These are phyloP conservation scores for Sinocyclocheilus maitianheensis DNA, from an alignment of 2,113 vertebrate species.

Conservation along the genomic window DNA sequence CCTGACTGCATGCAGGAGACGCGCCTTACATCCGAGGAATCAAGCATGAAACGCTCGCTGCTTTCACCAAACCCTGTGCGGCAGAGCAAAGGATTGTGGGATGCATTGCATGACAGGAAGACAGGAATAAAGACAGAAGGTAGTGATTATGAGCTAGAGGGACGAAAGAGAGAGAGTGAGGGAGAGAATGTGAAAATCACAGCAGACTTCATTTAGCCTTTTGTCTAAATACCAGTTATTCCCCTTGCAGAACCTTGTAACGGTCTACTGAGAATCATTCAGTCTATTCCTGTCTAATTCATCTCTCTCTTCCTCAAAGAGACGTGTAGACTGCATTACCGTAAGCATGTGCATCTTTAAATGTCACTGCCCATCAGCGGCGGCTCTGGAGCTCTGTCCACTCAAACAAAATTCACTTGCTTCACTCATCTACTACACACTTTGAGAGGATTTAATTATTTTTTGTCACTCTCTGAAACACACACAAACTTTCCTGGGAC, in stretches of 20 bases:
- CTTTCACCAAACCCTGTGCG: slow-evolving; percentile 16
- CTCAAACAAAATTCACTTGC: background rate
- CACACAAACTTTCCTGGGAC: background rate
- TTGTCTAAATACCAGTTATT: slow-evolving; percentile 45
- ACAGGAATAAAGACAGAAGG: slow-evolving; percentile 30
- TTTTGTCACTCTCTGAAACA: background rate
- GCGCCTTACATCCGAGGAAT: slow-evolving; percentile 58
- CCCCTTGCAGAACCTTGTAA: slow-evolving; percentile 33
- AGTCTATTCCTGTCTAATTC: slow-evolving; percentile 36
- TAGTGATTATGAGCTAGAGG: slow-evolving; percentile 39
- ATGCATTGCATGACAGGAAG: slow-evolving; percentile 20
- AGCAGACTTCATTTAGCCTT: slow-evolving; percentile 45
- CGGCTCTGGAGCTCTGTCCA: background rate
- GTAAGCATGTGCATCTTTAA: slow-evolving; percentile 6
- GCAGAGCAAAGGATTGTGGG: slow-evolving; percentile 14
- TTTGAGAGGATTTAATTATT: background rate
- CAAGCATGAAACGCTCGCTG: slow-evolving; percentile 65
- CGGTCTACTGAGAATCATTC: slow-evolving; percentile 18
- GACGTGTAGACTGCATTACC: slow-evolving; percentile 24
- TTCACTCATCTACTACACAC: background rate
- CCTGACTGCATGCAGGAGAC: slow-evolving; percentile 32
- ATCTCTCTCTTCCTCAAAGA: slow-evolving; percentile 42
- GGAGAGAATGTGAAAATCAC: slow-evolving; percentile 22
- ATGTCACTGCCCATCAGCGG: slow-evolving; percentile 45
- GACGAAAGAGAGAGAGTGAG: slow-evolving; percentile 21